A percentile compares a stretch with the other conserved stretches of the same genome.
Evolutionary conservation across 2,888 invertebrate species (phyloP).

Genomic region (Caenorhabditis sp.): DNA sequence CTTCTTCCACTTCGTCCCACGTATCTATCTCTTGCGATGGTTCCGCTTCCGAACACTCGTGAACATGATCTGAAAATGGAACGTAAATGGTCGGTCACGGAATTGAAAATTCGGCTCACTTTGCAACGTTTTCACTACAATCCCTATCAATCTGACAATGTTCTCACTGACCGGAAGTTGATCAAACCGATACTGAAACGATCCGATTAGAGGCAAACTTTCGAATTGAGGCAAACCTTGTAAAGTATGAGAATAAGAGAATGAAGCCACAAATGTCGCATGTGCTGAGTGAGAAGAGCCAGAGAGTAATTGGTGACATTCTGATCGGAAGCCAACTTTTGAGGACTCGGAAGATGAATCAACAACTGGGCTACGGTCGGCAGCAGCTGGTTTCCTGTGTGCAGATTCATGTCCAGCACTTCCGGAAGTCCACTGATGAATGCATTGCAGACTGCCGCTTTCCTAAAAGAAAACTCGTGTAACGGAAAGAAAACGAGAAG

Average conservation of each 20-base stretch:
- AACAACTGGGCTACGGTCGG: constrained; percentile 88
- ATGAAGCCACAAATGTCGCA: constrained; percentile 91
- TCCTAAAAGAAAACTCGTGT: constrained; percentile 82
- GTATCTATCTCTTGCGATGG: constrained; percentile 58
- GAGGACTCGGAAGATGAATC: constrained; percentile 89
- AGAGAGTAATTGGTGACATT: constrained; percentile 85
- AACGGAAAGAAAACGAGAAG: background rate
- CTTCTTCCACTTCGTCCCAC: constrained; percentile 62
- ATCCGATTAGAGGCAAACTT: background rate
- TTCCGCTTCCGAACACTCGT: constrained; percentile 56
- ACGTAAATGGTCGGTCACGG: background rate
- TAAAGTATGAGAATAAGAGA: constrained; percentile 93
- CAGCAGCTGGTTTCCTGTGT: constrained; percentile 88
- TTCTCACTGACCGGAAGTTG: constrained; percentile 81
- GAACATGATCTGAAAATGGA: constrained; percentile 61
- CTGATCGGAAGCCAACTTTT: constrained; percentile 83
- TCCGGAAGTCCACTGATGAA: constrained; percentile 91
- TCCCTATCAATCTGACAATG: constrained; percentile 88
- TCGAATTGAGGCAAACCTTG: constrained; percentile 82
- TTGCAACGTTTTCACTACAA: constrained; percentile 92
- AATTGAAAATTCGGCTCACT: constrained; percentile 30
- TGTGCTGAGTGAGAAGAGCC: constrained; percentile 59
- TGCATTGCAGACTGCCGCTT: constrained; percentile 94
- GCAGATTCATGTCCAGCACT: constrained; percentile 93
- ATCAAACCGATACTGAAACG: constrained; percentile 81